Evolutionary conservation across 2,113 vertebrate genomes (phyloP).

Genomic region (Phylloscopus trochilus): DNA sequence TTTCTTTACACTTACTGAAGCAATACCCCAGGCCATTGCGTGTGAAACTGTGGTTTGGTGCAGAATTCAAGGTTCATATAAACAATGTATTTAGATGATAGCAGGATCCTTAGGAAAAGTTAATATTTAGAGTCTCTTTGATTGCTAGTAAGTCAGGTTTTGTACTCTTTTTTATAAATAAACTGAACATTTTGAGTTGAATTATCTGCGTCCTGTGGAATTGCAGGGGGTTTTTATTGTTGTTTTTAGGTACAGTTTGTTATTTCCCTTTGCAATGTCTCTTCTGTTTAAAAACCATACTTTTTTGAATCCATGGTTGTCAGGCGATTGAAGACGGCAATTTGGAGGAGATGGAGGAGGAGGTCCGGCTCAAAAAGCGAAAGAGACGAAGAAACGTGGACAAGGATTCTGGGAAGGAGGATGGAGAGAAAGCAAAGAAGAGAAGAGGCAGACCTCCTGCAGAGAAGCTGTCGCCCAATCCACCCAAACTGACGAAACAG

Average conservation of each 20-base stretch:
- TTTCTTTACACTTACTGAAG: background rate
- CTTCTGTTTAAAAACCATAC: background rate
- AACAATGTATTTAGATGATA: background rate
- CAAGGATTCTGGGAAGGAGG: constrained; percentile 87
- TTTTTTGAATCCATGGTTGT: constrained; percentile 20
- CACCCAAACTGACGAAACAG: constrained; percentile 93
- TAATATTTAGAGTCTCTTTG: background rate
- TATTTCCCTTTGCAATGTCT: background rate
- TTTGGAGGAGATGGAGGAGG: constrained; percentile 98
- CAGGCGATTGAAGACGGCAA: constrained; percentile 98
- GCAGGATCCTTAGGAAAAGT: background rate
- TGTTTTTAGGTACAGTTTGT: background rate
- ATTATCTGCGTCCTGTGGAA: background rate
- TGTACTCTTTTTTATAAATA: background rate
- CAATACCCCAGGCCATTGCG: background rate
- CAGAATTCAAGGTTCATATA: background rate
- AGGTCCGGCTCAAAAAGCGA: constrained; percentile 93
- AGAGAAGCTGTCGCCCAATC: constrained; percentile 93
- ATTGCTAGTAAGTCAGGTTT: background rate
- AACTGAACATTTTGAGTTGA: background rate
- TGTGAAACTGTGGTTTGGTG: background rate
- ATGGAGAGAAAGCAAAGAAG: constrained; percentile 89
- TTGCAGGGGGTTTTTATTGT: background rate
- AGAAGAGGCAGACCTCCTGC: constrained; percentile 92
- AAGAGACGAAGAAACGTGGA: constrained; percentile 91